These are phyloP conservation scores for Sigmodon hispidus DNA, from an alignment of 2,113 vertebrate species.

Conservation along the genomic window DNA sequence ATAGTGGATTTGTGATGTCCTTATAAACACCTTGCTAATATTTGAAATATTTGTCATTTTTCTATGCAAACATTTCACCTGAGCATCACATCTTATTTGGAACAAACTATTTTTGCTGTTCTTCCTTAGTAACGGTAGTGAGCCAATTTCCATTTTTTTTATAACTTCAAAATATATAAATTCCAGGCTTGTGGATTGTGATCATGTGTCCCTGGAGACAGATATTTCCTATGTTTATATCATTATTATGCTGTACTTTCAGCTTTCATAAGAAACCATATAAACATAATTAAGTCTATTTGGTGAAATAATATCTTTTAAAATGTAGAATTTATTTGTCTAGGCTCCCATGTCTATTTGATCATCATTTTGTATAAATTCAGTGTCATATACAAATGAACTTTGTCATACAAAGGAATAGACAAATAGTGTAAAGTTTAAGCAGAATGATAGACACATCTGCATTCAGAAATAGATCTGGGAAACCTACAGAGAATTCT, in stretches of 20 bases:
- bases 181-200: neutral
- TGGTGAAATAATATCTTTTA: constrained; percentile 37
- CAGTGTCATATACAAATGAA: neutral
- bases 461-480: neutral
- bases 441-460: neutral
- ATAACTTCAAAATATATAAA: neutral
- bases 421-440: neutral
- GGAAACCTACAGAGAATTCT: neutral
- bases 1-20: neutral
- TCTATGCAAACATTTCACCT: neutral
- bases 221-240: neutral
- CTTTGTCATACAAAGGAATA: neutral
- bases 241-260: neutral
- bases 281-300: constrained; percentile 25
- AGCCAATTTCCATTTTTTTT: neutral
- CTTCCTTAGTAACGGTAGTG: neutral
- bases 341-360: neutral
- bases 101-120: neutral
- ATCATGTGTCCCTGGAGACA: neutral
- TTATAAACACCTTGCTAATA: neutral
- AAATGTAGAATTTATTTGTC: constrained; percentile 25
- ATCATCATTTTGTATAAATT: neutral
- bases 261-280: neutral
- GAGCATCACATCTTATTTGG: neutral
- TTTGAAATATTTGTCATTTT: constrained; percentile 25